A percentile compares a stretch with the other conserved stretches of the same genome.
phyloP scores from a whole-genome alignment of 2,888 invertebrate genomes.

The Zeuzera pyrina region DNA sequence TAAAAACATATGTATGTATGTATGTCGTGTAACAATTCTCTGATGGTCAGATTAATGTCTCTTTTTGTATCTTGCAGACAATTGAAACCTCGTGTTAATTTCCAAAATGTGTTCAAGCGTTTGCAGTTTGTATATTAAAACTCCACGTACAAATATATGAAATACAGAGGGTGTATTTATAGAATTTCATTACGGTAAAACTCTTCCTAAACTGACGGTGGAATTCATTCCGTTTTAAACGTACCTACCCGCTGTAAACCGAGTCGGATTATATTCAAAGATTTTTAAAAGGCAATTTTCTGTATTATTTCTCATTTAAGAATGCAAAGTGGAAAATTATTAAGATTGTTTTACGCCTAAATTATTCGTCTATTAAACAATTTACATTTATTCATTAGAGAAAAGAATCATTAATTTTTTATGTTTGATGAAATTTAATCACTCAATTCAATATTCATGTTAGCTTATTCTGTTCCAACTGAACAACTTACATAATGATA shows the following conservation, averaged over 20 bases:
- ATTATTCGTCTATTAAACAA: not conserved
- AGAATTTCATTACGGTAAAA: slow-evolving; percentile 67
- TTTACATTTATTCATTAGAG: slow-evolving; percentile 7
- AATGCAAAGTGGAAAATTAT: slow-evolving; percentile 25
- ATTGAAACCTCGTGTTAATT: slow-evolving; percentile 4
- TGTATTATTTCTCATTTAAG: slow-evolving; percentile 39
- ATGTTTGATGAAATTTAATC: too few relatives aligned
- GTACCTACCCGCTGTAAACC: slow-evolving; percentile 32
- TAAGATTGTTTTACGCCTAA: slow-evolving; percentile 13
- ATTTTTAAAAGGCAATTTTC: slow-evolving; percentile 46
- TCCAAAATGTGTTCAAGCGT: slow-evolving; percentile 19
- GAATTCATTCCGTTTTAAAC: slow-evolving; percentile 55
- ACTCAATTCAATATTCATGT: too few relatives aligned
- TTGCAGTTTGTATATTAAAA: slow-evolving; percentile 14
- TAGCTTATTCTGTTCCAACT: too few relatives aligned
- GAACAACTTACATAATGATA: too few relatives aligned
- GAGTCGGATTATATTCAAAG: slow-evolving; percentile 50
- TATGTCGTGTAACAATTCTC: too few relatives aligned
- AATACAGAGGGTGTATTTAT: slow-evolving; percentile 57
- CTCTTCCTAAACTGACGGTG: slow-evolving; percentile 42
- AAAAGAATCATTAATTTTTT: too few relatives aligned
- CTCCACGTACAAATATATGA: slow-evolving; percentile 45
- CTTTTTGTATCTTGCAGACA: not conserved
- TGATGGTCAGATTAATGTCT: too few relatives aligned
- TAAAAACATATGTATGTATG: too few relatives aligned